Conservation (phyloP, 1,140 invertebrate species). For the Alviniconcha marisindica region DNA sequence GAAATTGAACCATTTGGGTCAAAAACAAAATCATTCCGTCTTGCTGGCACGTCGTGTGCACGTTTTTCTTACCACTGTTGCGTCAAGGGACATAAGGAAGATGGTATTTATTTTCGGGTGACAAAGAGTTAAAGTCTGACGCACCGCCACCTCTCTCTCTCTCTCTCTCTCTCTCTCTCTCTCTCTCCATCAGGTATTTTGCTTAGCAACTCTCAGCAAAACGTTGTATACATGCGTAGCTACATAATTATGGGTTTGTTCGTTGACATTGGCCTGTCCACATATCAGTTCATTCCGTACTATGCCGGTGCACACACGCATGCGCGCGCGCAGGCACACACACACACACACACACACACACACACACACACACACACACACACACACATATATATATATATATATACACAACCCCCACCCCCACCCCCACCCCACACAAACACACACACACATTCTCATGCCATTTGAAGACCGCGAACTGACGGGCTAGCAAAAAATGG, state of each 20-base stretch:
- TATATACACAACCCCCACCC: not conserved
- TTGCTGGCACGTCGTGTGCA: too few relatives aligned
- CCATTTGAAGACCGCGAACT: not conserved
- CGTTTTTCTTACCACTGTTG: not conserved
- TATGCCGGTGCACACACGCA: not conserved
- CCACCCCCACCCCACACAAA: not conserved
- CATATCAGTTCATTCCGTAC: too few relatives aligned
- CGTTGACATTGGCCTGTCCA: too few relatives aligned
- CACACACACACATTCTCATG: not conserved
- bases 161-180: not conserved
- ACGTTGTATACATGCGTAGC: not conserved
- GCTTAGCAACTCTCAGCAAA: not conserved
- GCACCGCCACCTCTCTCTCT: too few relatives aligned
- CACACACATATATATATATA: not conserved
- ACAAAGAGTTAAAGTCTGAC: too few relatives aligned
- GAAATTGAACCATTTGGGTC: not conserved
- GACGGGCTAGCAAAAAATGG: not conserved
- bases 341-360: constrained; percentile 1
- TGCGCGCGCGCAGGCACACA: not conserved
- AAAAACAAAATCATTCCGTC: too few relatives aligned
- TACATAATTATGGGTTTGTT: not conserved
- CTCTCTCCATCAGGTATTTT: not conserved
- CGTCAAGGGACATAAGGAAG: not conserved
- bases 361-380: constrained; percentile 25
- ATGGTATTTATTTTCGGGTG: not conserved